Evolutionary conservation across 2,797 vertebrate species (phyloP).

Genomic region (Austrolebias charrua): DNA sequence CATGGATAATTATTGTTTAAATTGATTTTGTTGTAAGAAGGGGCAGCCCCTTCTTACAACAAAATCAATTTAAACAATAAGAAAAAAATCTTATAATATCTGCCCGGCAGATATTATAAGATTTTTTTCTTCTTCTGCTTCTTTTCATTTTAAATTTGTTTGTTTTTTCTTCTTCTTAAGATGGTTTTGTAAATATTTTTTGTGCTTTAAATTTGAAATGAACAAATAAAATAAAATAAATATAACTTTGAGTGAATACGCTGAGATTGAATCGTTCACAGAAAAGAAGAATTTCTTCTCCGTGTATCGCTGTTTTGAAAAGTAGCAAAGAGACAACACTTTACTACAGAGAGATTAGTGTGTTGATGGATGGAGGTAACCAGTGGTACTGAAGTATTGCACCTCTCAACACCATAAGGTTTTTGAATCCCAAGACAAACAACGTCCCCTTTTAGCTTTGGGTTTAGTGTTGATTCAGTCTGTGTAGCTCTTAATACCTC

Average conservation of each 20-base stretch:
- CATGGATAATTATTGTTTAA: too few relatives aligned
- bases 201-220: too few relatives aligned
- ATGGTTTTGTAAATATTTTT: too few relatives aligned
- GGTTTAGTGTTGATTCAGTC: neutral
- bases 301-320: slow-evolving; percentile 23
- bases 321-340: slow-evolving; percentile 16
- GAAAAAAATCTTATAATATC: too few relatives aligned
- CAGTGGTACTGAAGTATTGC: slow-evolving; percentile 1
- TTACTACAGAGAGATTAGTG: slow-evolving; percentile 34
- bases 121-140: too few relatives aligned
- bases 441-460: slow-evolving; percentile 6
- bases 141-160: too few relatives aligned
- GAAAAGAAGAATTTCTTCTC: slow-evolving; percentile 6
- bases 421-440: slow-evolving; percentile 51
- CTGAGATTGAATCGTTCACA: slow-evolving; percentile 13
- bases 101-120: too few relatives aligned
- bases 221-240: too few relatives aligned
- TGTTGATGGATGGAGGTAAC: slow-evolving; percentile 60
- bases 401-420: slow-evolving; percentile 46
- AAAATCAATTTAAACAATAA: too few relatives aligned
- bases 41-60: too few relatives aligned
- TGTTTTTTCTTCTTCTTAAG: too few relatives aligned
- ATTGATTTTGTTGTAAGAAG: too few relatives aligned
- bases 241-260: slow-evolving; percentile 33
- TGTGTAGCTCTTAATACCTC: neutral